Conservation (phyloP, 2,113 vertebrate genomes). For the Budorcas taxicolor region DNA sequence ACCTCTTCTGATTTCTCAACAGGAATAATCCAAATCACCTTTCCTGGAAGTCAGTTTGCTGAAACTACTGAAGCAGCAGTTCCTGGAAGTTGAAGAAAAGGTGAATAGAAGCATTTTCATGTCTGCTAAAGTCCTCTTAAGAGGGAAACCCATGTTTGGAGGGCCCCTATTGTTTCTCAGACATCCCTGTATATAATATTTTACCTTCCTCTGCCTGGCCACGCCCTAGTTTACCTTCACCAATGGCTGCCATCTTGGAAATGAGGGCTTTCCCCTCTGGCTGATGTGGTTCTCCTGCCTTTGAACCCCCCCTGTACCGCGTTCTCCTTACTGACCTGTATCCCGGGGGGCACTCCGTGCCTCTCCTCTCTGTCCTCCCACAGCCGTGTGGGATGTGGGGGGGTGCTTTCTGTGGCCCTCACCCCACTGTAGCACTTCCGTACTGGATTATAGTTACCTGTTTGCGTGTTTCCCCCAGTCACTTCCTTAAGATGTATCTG, state of each 20-base stretch:
- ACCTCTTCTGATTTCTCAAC: slow-evolving; percentile 43
- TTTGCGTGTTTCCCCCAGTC: not conserved
- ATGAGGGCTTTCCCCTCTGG: not conserved
- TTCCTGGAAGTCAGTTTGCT: slow-evolving; percentile 24
- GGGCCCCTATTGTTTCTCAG: not conserved
- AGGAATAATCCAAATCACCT: slow-evolving; percentile 38
- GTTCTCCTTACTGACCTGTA: not conserved
- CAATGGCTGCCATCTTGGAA: not conserved
- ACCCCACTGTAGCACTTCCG: not conserved
- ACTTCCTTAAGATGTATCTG: not conserved
- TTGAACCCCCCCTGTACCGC: accelerated
- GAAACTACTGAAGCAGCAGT: not conserved
- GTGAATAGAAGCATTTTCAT: not conserved
- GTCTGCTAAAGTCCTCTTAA: not conserved
- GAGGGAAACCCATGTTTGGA: not conserved
- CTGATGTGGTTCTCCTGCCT: not conserved
- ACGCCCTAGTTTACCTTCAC: not conserved
- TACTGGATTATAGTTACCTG: not conserved
- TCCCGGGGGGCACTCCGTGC: not conserved
- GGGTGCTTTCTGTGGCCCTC: not conserved
- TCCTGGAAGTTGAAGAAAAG: slow-evolving; percentile 44
- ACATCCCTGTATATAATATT: not conserved
- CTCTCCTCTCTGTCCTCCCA: not conserved
- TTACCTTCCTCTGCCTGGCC: not conserved
- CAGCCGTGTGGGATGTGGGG: not conserved